Conservation (phyloP, 2,888 invertebrate genomes). For the Eudasyphora cyanicolor region DNA sequence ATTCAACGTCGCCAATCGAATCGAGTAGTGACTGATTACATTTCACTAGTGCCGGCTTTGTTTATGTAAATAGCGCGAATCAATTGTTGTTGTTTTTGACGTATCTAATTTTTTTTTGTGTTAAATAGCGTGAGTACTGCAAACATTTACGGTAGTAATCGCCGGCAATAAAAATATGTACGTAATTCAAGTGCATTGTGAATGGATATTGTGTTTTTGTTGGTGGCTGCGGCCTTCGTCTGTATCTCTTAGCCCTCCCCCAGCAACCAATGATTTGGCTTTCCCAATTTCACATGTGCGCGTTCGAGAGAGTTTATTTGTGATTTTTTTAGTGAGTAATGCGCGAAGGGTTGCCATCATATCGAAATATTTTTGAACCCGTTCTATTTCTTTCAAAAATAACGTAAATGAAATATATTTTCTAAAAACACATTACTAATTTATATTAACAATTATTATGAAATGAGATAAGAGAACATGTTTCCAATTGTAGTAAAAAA, state of each 20-base stretch:
- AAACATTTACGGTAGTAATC: not conserved
- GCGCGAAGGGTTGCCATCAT: not conserved
- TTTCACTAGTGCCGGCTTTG: not conserved
- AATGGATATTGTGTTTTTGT: not conserved
- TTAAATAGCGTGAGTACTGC: not conserved
- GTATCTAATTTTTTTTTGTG: not conserved
- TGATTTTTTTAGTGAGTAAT: not conserved
- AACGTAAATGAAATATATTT: too few species aligned
- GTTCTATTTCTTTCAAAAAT: too few species aligned
- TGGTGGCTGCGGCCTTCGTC: not conserved
- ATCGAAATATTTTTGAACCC: not conserved
- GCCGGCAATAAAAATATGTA: not conserved
- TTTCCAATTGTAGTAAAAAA: too few species aligned
- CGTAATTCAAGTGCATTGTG: not conserved
- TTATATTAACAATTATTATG: too few species aligned
- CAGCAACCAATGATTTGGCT: too few species aligned
- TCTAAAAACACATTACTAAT: too few species aligned
- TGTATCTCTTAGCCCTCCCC: not conserved
- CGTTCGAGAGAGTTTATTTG: not conserved
- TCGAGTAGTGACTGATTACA: not conserved
- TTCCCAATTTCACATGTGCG: not conserved
- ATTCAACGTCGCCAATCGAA: too few species aligned
- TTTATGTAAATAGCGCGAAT: not conserved
- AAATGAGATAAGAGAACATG: too few species aligned
- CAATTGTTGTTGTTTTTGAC: not conserved